These are phyloP conservation scores for Synanthedon tipuliformis DNA, from an alignment of 2,888 invertebrate genomes.

Conservation along the genomic window DNA sequence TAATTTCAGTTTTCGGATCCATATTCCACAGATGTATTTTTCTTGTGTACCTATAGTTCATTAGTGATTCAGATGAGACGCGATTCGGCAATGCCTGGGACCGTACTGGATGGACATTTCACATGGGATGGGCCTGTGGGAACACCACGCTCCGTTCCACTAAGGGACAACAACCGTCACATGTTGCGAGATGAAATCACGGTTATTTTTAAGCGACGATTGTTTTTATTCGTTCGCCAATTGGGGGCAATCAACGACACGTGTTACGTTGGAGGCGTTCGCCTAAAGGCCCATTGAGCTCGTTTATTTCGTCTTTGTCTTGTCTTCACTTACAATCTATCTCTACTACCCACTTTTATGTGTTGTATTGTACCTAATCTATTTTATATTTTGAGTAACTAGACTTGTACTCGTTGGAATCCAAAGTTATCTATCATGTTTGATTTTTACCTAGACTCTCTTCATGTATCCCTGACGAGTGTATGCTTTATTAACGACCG, in stretches of 20 bases:
- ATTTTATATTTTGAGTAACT: slow-evolving; percentile 5
- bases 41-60: slow-evolving; percentile 30
- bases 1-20: slow-evolving; percentile 3
- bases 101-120: slow-evolving; percentile 45
- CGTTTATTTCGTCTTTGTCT: slow-evolving; percentile 13
- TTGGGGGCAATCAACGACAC: slow-evolving; percentile 69
- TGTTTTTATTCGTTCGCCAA: slow-evolving; percentile 70
- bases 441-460: too few species aligned
- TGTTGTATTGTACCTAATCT: slow-evolving; percentile 19
- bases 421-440: too few species aligned
- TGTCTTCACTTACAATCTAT: background rate
- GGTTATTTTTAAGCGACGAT: slow-evolving; percentile 69
- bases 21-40: slow-evolving; percentile 15
- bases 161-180: slow-evolving; percentile 58
- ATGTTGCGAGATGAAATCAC: slow-evolving; percentile 67
- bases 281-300: slow-evolving; percentile 51
- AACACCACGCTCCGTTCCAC: slow-evolving; percentile 40
- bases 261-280: slow-evolving; percentile 57
- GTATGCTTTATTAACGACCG: too few species aligned
- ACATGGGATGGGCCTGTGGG: slow-evolving; percentile 52
- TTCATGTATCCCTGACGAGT: too few species aligned
- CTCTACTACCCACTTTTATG: background rate
- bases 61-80: slow-evolving; percentile 37
- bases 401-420: too few species aligned
- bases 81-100: slow-evolving; percentile 48